These are phyloP conservation scores for Plecotus auritus DNA, from an alignment of 2,113 vertebrate species.

Conservation along the genomic window DNA sequence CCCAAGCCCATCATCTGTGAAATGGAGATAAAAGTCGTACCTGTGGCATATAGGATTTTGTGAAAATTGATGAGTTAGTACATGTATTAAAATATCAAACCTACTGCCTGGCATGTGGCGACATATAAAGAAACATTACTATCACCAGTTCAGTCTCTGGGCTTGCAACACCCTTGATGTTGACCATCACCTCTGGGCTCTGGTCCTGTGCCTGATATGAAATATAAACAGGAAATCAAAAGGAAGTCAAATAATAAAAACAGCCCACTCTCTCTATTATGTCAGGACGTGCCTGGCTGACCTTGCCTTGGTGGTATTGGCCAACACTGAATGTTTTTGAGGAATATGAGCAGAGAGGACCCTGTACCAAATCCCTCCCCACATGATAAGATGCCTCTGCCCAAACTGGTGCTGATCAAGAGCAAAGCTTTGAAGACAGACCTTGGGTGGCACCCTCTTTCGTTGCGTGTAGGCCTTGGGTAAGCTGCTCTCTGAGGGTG, in stretches of 20 bases:
- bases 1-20: neutral
- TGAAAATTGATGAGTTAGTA: neutral
- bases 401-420: neutral
- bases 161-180: neutral
- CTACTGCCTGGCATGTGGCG: neutral
- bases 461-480: neutral
- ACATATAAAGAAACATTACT: neutral
- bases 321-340: neutral
- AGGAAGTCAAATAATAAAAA: neutral
- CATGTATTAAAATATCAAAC: neutral
- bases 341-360: neutral
- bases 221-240: conserved; percentile 24
- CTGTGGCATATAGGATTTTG: neutral
- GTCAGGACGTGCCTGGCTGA: neutral
- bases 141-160: neutral
- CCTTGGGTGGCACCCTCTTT: neutral
- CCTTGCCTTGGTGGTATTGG: too few species aligned
- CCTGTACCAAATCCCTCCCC: neutral
- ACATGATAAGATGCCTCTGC: neutral
- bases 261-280: neutral
- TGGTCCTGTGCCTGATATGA: neutral
- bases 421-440: neutral
- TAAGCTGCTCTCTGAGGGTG: neutral
- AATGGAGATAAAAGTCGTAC: neutral
- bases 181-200: neutral